These are phyloP conservation scores for Coptodon rendalli DNA, from an alignment of 2,113 vertebrate species.

Conservation along the genomic window DNA sequence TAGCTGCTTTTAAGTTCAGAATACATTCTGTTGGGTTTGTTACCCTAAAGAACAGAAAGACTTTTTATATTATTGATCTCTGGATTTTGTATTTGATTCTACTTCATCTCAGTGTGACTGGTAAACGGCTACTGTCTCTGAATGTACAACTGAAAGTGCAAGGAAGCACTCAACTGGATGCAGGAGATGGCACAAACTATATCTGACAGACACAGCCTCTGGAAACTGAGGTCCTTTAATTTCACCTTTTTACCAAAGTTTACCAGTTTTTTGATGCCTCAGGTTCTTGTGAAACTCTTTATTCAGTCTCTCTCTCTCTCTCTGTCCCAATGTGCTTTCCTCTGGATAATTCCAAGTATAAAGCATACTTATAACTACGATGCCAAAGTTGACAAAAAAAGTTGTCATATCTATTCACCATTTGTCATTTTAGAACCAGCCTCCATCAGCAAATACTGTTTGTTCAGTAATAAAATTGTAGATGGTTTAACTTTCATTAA, in stretches of 20 bases:
- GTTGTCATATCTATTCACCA: neutral
- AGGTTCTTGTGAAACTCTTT: neutral
- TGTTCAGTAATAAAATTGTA: neutral
- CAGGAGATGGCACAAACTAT: neutral
- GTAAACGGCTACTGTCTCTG: neutral
- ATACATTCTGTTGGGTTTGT: neutral
- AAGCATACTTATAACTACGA: neutral
- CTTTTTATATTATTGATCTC: neutral
- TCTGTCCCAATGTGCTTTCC: neutral
- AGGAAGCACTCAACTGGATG: slow-evolving; percentile 21
- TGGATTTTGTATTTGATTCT: neutral
- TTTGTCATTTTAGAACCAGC: rapidly evolving
- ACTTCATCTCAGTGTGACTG: neutral
- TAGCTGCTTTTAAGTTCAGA: neutral
- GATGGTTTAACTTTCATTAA: neutral
- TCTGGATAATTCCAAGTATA: neutral
- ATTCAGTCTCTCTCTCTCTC: neutral
- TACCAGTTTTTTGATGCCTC: neutral
- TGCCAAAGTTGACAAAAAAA: neutral
- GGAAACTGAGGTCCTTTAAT: neutral
- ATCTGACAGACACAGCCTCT: neutral
- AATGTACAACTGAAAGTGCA: neutral
- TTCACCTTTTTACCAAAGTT: neutral
- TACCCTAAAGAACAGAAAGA: neutral
- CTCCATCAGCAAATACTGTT: neutral